These are phyloP conservation scores for Capitella teleta DNA, from an alignment of 1,140 invertebrate species.

Conservation along the genomic window DNA sequence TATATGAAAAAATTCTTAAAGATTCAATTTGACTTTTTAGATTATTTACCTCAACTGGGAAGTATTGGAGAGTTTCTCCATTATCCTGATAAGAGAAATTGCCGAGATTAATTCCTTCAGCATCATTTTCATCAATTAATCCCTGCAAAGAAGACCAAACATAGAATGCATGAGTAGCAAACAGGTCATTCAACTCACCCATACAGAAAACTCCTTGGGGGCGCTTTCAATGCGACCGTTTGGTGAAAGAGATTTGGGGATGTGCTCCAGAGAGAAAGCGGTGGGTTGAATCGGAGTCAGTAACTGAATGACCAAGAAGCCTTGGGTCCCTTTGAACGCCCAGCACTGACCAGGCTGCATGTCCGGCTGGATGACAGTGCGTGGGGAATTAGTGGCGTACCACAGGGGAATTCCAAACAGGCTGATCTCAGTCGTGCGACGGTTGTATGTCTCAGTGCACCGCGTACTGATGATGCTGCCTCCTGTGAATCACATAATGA, in stretches of 20 bases:
- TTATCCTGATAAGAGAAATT: too few relatives aligned
- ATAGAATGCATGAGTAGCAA: too few relatives aligned
- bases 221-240: slow-evolving; percentile 76
- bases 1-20: too few relatives aligned
- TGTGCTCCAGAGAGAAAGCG: slow-evolving; percentile 81
- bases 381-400: slow-evolving; percentile 73
- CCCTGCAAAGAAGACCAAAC: too few relatives aligned
- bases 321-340: slow-evolving; percentile 86
- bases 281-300: slow-evolving; percentile 65
- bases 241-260: slow-evolving; percentile 37
- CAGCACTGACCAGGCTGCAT: slow-evolving; percentile 90
- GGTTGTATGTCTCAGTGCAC: slow-evolving; percentile 82
- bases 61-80: too few relatives aligned
- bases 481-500: slow-evolving; percentile 47
- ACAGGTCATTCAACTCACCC: slow-evolving; percentile 51
- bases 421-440: slow-evolving; percentile 66
- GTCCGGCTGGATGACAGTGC: slow-evolving; percentile 79
- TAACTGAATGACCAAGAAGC: slow-evolving; percentile 54
- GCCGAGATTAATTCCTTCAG: too few relatives aligned
- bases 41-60: too few relatives aligned
- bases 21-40: too few relatives aligned
- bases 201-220: slow-evolving; percentile 80
- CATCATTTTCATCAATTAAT: too few relatives aligned
- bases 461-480: slow-evolving; percentile 80
- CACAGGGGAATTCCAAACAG: slow-evolving; percentile 74